These are phyloP conservation scores for Dryomyza anilis DNA, from an alignment of 2,888 invertebrate species.

Conservation along the genomic window DNA sequence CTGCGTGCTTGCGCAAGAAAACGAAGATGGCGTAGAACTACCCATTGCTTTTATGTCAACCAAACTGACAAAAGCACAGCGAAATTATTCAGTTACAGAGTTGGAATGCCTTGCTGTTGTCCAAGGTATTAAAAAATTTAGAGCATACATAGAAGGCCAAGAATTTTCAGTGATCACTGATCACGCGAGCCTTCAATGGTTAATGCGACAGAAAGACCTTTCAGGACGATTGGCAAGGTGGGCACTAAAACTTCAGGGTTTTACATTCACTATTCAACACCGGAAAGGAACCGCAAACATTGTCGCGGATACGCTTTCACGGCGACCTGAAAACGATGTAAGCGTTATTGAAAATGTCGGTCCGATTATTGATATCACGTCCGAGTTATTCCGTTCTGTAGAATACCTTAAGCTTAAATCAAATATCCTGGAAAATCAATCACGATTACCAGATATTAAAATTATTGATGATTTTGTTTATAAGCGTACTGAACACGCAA, in stretches of 20 bases:
- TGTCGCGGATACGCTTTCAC: conserved; percentile 3
- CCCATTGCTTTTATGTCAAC: conserved; percentile 28
- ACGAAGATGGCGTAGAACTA: conserved; percentile 17
- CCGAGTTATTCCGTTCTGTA: too few relatives aligned
- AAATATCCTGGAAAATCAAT: too few relatives aligned
- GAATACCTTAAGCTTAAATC: too few relatives aligned
- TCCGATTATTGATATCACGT: too few relatives aligned
- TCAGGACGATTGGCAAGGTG: background rate
- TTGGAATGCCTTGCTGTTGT: conserved; percentile 33
- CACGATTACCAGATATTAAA: background rate
- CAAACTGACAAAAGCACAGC: conserved; percentile 29
- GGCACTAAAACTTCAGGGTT: background rate
- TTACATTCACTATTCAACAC: background rate
- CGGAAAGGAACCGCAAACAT: background rate
- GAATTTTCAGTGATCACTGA: background rate
- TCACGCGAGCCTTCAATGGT: conserved; percentile 7
- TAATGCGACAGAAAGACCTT: conserved; percentile 1
- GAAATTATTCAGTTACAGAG: conserved; percentile 33
- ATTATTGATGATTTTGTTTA: background rate
- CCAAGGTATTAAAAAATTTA: conserved; percentile 29
- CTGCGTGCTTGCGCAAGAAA: conserved; percentile 26
- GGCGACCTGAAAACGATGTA: background rate
- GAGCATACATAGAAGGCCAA: conserved; percentile 22
- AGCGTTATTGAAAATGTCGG: too few relatives aligned
- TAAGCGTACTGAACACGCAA: background rate